A percentile compares a stretch with the other conserved stretches of the same genome.
phyloP scores from a whole-genome alignment of 2,113 vertebrate genomes.

The Prunella himalayana region DNA sequence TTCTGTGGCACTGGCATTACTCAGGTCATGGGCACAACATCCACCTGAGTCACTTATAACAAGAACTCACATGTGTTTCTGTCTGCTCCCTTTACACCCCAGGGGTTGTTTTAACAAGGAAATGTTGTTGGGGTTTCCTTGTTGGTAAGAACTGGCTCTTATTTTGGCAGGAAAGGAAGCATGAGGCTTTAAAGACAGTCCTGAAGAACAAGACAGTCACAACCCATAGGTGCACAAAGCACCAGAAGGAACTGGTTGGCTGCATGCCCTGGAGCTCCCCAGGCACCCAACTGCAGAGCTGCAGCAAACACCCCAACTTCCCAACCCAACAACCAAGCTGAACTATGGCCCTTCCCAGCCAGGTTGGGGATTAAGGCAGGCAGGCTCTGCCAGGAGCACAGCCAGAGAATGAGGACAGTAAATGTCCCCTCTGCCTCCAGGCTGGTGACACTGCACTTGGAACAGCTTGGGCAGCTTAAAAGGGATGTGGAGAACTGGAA shows the following conservation, averaged over 20 bases:
- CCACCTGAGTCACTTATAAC: neutral
- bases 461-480: neutral
- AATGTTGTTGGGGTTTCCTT: neutral
- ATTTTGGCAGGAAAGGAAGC: neutral
- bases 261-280: neutral
- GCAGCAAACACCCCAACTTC: neutral
- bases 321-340: neutral
- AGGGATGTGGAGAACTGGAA: neutral
- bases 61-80: neutral
- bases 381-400: neutral
- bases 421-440: neutral
- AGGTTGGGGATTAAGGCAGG: neutral
- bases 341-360: neutral
- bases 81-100: neutral
- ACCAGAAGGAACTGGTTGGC: neutral
- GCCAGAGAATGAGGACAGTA: neutral
- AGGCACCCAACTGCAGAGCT: neutral
- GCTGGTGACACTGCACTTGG: neutral
- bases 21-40: neutral
- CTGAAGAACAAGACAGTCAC: neutral
- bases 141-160: neutral
- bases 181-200: neutral
- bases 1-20: neutral
- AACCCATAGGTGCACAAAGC: neutral
- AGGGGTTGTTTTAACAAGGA: neutral